Conservation (phyloP, 2,888 invertebrate species). For the Sinopyrophorus schimmeli region DNA sequence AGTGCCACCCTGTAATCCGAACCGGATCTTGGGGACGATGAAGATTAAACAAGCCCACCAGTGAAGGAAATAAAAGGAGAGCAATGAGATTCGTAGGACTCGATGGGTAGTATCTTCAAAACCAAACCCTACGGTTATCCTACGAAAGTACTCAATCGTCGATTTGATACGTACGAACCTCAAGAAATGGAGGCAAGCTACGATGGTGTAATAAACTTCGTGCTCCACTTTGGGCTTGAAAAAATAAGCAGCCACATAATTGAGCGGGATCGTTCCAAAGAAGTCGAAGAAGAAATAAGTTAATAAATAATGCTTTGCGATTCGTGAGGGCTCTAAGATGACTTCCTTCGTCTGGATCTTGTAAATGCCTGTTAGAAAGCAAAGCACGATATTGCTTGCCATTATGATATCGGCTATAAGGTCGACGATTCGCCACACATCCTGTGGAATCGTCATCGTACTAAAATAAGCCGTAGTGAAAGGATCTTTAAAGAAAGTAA, state of each 20-base stretch:
- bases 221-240: not conserved
- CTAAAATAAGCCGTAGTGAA: constrained; percentile 21
- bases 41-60: constrained; percentile 36
- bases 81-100: constrained; percentile 22
- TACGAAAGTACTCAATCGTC: constrained; percentile 15
- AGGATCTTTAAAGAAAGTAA: constrained; percentile 28
- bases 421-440: constrained; percentile 2
- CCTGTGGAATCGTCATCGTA: not conserved
- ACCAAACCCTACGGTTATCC: constrained; percentile 12
- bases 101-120: constrained; percentile 5
- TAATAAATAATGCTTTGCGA: constrained; percentile 27
- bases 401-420: constrained; percentile 39
- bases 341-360: constrained; percentile 34
- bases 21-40: constrained; percentile 27
- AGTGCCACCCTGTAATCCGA: constrained; percentile 1
- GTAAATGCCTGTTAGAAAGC: constrained; percentile 48
- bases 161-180: constrained; percentile 18
- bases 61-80: constrained; percentile 29
- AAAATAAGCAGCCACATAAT: not conserved
- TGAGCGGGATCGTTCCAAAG: constrained; percentile 27
- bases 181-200: constrained; percentile 7
- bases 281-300: constrained; percentile 35
- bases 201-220: not conserved
- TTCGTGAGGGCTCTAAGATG: constrained; percentile 26
- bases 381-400: constrained; percentile 43